These are phyloP conservation scores for Thripadectes ignobilis DNA, from an alignment of 2,797 vertebrate species.

Conservation along the genomic window DNA sequence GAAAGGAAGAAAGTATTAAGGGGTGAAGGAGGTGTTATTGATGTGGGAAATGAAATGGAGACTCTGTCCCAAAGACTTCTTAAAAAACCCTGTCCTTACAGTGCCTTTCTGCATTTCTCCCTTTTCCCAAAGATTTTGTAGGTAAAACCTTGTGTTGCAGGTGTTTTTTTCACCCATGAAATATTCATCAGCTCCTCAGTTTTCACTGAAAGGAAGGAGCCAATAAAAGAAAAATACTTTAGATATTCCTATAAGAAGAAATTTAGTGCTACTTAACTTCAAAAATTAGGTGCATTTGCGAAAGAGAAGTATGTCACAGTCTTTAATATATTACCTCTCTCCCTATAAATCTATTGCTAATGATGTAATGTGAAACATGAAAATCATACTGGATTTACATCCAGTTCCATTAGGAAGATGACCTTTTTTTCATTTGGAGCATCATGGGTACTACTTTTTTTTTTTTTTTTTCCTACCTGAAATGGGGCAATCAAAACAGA, in stretches of 20 bases:
- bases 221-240: slow-evolving; percentile 73
- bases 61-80: slow-evolving; percentile 39
- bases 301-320: slow-evolving; percentile 56
- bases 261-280: slow-evolving; percentile 67
- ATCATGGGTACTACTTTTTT: slow-evolving; percentile 25
- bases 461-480: background rate
- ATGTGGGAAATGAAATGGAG: slow-evolving; percentile 49
- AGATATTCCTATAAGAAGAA: slow-evolving; percentile 69
- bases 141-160: slow-evolving; percentile 29
- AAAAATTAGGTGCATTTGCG: slow-evolving; percentile 72
- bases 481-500: slow-evolving; percentile 28
- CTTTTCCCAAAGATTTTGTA: slow-evolving; percentile 50
- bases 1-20: slow-evolving; percentile 46
- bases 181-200: slow-evolving; percentile 73
- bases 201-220: slow-evolving; percentile 69
- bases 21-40: slow-evolving; percentile 24
- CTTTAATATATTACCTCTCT: slow-evolving; percentile 74
- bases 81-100: slow-evolving; percentile 35
- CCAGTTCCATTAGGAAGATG: slow-evolving; percentile 49
- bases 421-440: slow-evolving; percentile 53
- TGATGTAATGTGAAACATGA: slow-evolving; percentile 73
- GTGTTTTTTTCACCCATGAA: slow-evolving; percentile 62
- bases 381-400: slow-evolving; percentile 64
- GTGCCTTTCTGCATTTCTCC: background rate
- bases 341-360: slow-evolving; percentile 69